phyloP scores from a whole-genome alignment of 2,888 invertebrate species.

The Dichetophora obliterata region DNA sequence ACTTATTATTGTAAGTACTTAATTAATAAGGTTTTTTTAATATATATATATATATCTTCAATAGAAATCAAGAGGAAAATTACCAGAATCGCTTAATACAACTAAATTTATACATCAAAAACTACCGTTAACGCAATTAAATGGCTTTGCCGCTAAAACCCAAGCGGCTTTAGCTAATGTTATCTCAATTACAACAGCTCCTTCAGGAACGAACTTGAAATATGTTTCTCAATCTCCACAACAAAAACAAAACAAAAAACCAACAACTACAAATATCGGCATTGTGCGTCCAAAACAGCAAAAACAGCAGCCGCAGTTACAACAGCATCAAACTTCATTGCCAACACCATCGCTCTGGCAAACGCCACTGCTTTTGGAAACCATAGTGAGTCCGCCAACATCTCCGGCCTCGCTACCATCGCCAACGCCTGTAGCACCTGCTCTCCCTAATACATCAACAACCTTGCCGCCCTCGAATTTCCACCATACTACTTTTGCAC shows the following conservation, averaged over 20 bases:
- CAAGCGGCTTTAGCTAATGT: conserved; percentile 55
- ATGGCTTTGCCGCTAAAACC: conserved; percentile 57
- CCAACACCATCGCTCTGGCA: conserved; percentile 65
- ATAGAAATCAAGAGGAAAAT: conserved; percentile 29
- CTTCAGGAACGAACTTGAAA: conserved; percentile 56
- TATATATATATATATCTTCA: too few species aligned
- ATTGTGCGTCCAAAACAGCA: conserved; percentile 63
- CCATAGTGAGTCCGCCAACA: conserved; percentile 57
- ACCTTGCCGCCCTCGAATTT: conserved; percentile 67
- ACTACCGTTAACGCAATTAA: conserved; percentile 51
- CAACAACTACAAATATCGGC: conserved; percentile 59
- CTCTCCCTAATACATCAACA: conserved; percentile 46
- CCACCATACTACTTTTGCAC: conserved; percentile 66
- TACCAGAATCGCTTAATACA: conserved; percentile 7
- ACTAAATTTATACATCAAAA: conserved; percentile 41
- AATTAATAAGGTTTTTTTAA: neutral
- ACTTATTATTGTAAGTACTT: neutral
- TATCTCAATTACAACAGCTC: conserved; percentile 32
- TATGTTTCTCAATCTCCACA: conserved; percentile 62
- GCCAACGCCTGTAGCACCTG: conserved; percentile 41
- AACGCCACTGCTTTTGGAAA: conserved; percentile 62
- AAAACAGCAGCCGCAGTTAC: conserved; percentile 58
- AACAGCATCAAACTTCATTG: conserved; percentile 50
- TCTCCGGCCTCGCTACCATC: conserved; percentile 60
- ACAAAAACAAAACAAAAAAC: conserved; percentile 49